Conservation (phyloP, 2,888 invertebrate genomes). For the Lochmaea capreae region DNA sequence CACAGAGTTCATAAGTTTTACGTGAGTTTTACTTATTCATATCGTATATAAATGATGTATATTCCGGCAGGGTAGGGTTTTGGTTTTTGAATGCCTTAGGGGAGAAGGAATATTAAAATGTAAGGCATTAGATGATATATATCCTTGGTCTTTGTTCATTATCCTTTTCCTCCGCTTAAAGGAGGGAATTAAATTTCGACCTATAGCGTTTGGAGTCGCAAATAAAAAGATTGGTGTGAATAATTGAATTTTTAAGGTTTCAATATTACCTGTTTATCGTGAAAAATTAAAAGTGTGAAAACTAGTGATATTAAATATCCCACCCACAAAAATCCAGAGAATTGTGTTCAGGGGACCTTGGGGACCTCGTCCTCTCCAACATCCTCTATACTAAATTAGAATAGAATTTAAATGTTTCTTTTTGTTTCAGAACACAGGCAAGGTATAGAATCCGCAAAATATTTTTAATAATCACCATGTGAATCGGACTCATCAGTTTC, state of each 20-base stretch:
- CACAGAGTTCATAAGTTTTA: constrained; percentile 62
- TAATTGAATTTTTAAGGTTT: no score
- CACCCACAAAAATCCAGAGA: no score
- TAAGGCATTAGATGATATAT: constrained; percentile 9
- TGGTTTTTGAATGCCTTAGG: constrained; percentile 34
- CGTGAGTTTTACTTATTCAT: constrained; percentile 65
- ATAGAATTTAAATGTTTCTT: neutral
- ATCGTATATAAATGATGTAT: constrained; percentile 62
- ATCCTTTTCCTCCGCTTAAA: neutral
- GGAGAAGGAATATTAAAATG: constrained; percentile 23
- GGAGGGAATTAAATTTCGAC: neutral
- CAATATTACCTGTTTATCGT: no score
- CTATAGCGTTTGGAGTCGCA: neutral
- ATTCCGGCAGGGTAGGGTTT: constrained; percentile 41
- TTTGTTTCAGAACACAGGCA: constrained; percentile 31
- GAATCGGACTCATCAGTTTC: constrained; percentile 49
- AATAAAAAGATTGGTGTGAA: no score
- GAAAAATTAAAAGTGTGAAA: no score
- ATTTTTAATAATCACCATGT: constrained; percentile 41
- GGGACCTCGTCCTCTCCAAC: no score
- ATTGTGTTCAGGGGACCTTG: no score
- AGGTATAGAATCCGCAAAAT: constrained; percentile 32
- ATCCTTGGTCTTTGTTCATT: neutral
- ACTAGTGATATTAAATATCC: no score
- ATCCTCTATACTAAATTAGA: neutral